Base-by-base conservation (phyloP, 2,797 vertebrate species). In the Ctenopoma multispine region DNA sequence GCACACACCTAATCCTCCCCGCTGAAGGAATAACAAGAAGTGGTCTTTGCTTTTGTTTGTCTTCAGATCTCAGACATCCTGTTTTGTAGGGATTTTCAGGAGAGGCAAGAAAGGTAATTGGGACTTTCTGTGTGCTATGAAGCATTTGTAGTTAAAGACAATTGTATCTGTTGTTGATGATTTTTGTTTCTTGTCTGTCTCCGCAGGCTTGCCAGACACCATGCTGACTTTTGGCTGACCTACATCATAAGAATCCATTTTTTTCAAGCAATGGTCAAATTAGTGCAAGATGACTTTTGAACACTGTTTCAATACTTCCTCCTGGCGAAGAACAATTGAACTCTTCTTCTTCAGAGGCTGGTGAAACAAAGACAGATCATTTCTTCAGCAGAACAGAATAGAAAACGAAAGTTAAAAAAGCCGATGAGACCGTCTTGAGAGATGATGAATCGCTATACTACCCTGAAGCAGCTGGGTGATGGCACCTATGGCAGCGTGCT, bases 401-500 rank as follows among this genome's bases (percentile, higher is more conserved):
- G 53, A 49, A 54, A 54, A 49, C 55, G 47, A 72, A 71, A 69
- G 56, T 70, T 74, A n/a, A 69, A 73, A 47, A 72, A 69, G 55
- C 83, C 46, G 81, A 89, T 90, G 75, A 87, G 58, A 84, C 50
- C 64, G 2, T 21, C 47, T 44, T 87, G 69, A 90, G 86, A 40
- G 70, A 91, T 79, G 90, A 98, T 99, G 98, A 99, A 99, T 81
- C 97, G 97, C 34, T 99, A 99, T 71, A 98, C 97, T 21, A 97
- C 96, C 47, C 93, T 98, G 92, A 96, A 90, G 83, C 97, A 98
- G 80, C 81, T 99, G 65, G 98, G 98, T 8, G 97, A 99, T 21
- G 98, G 98, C 77, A 99, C 98, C 40, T 99, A 99, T 0, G 98
- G 98, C 62, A 97, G 96, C 0, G 98, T 99, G 62, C 84, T 99